These are phyloP conservation scores for Paradoxurus hermaphroditus DNA, from an alignment of 2,113 vertebrate genomes.

Conservation along the genomic window DNA sequence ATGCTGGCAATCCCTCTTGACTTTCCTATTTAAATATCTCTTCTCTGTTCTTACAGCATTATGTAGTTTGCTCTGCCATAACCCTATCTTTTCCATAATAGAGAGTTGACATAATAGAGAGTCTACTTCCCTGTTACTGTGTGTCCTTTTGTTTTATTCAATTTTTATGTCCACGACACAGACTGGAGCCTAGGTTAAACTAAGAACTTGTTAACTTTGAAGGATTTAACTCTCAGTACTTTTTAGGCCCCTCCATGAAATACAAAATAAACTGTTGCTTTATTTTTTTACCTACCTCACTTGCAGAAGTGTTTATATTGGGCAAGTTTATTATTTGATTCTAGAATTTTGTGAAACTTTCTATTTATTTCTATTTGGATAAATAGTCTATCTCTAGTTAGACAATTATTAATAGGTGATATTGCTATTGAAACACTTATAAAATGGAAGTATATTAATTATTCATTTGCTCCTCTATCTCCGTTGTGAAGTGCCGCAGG, in stretches of 20 bases:
- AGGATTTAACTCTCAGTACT: not conserved
- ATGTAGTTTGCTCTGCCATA: not conserved
- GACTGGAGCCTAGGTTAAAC: not conserved
- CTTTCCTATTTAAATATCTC: not conserved
- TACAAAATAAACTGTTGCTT: not conserved
- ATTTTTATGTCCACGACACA: not conserved
- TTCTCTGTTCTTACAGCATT: not conserved
- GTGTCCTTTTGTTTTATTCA: not conserved
- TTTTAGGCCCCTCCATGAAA: not conserved
- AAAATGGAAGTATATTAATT: not conserved
- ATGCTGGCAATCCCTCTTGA: not conserved
- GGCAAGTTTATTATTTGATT: not conserved
- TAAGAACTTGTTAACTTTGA: not conserved
- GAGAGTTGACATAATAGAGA: not conserved
- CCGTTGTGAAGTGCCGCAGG: not conserved
- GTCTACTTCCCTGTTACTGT: not conserved
- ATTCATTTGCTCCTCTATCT: slow-evolving; percentile 22
- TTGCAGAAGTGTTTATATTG: not conserved
- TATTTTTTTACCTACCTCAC: not conserved
- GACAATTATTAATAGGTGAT: slow-evolving; percentile 10
- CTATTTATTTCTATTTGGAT: not conserved
- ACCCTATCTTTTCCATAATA: fast-evolving
- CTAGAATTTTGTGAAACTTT: not conserved
- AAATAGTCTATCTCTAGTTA: not conserved
- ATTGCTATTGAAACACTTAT: not conserved